These are phyloP conservation scores for Argyresthia albistria DNA, from an alignment of 2,888 invertebrate species.

Conservation along the genomic window DNA sequence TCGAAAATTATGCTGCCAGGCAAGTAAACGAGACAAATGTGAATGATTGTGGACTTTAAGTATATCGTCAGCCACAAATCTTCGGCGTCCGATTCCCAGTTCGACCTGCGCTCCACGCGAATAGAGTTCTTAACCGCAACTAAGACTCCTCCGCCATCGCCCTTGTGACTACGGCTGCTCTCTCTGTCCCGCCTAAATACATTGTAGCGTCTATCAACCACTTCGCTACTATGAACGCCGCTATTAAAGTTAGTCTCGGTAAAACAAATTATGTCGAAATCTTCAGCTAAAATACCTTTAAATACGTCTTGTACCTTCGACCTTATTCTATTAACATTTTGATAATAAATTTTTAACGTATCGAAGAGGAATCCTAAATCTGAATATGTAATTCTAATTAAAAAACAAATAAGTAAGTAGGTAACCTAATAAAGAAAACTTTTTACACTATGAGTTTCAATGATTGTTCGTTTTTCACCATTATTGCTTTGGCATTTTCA, in stretches of 20 bases:
- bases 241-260: constrained; percentile 5
- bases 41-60: background rate
- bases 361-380: background rate
- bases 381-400: background rate
- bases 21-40: constrained; percentile 1
- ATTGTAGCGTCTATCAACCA: constrained; percentile 2
- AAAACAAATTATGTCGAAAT: constrained; percentile 4
- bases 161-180: background rate
- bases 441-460: background rate
- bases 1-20: background rate
- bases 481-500: background rate
- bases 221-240: background rate
- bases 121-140: constrained; percentile 2
- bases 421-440: background rate
- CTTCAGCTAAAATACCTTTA: background rate
- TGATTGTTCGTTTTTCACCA: background rate
- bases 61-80: constrained; percentile 3
- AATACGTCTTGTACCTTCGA: background rate
- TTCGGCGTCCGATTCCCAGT: background rate
- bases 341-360: constrained; percentile 3
- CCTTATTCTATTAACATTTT: constrained; percentile 4
- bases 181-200: constrained; percentile 3
- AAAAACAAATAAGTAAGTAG: background rate
- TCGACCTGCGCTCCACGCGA: background rate
- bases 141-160: constrained; percentile 5